Conservation (phyloP, 2,797 vertebrate species). For the Jordanella pulchra region DNA sequence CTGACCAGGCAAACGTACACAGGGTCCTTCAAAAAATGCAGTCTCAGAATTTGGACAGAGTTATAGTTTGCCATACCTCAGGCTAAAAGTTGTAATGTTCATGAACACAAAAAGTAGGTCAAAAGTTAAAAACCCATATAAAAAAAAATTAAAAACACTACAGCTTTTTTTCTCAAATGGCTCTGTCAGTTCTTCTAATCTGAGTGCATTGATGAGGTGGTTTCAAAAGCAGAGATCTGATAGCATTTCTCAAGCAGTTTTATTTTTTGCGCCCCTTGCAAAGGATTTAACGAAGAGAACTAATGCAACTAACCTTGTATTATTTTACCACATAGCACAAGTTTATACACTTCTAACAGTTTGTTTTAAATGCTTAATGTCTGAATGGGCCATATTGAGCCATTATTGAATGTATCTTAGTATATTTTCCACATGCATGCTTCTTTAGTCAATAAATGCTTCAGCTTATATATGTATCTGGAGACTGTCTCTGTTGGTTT, state of each 20-base stretch:
- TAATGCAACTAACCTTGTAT: conserved; percentile 7
- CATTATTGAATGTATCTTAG: conserved; percentile 1
- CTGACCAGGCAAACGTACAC: too few relatives aligned
- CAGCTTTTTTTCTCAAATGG: conserved; percentile 26
- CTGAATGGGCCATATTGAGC: not conserved
- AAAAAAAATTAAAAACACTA: conserved; percentile 3
- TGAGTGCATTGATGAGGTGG: conserved; percentile 48
- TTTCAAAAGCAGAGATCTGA: conserved; percentile 45
- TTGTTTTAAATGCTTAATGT: conserved; percentile 6
- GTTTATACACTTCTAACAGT: conserved; percentile 17
- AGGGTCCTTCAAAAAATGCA: too few relatives aligned
- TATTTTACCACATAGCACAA: conserved; percentile 15
- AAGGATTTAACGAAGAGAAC: conserved; percentile 37
- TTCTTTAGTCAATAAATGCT: conserved; percentile 8
- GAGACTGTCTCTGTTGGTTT: not conserved
- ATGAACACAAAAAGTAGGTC: too few relatives aligned
- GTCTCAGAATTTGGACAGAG: too few relatives aligned
- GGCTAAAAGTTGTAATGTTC: too few relatives aligned
- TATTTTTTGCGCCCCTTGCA: conserved; percentile 47
- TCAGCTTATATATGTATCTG: not conserved
- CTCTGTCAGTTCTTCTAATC: conserved; percentile 29
- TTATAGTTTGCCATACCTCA: too few relatives aligned
- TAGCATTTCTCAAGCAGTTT: conserved; percentile 42
- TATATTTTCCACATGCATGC: not conserved
- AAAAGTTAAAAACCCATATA: too few relatives aligned